Conservation (phyloP, 2,888 invertebrate species). For the Phorcus lineatus region DNA sequence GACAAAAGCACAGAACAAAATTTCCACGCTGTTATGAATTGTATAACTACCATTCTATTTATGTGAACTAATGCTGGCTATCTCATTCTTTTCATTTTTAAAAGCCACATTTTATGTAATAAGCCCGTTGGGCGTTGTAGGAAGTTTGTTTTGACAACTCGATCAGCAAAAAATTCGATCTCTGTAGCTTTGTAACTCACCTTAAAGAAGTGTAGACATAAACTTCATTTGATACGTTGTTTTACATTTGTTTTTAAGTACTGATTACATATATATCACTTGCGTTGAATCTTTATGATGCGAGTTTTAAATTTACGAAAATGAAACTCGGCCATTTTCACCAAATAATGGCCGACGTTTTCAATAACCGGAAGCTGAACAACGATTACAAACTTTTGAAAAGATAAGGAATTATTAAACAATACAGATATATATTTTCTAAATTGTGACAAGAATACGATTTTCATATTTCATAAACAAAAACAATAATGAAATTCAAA, state of each 20-base stretch:
- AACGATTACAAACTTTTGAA: background rate
- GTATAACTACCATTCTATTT: too few species aligned
- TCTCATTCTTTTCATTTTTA: too few species aligned
- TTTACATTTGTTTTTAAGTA: background rate
- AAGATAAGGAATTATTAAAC: too few species aligned
- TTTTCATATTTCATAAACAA: too few species aligned
- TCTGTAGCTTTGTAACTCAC: background rate
- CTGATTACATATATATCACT: background rate
- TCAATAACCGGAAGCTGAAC: background rate
- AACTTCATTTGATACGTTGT: background rate
- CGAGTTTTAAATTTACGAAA: background rate
- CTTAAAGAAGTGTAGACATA: background rate
- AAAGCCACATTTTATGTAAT: too few species aligned
- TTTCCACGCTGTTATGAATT: too few species aligned
- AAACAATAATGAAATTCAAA: too few species aligned
- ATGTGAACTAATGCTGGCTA: too few species aligned
- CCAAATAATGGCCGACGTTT: background rate
- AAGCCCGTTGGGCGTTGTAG: background rate
- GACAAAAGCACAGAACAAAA: too few species aligned
- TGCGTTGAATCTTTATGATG: background rate
- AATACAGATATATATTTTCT: too few species aligned
- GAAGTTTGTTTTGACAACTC: constrained; percentile 10
- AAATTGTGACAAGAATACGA: too few species aligned
- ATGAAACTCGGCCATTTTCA: constrained; percentile 1
- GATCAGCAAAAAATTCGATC: too few species aligned